Evolutionary conservation across 2,797 vertebrate species (phyloP).

Genomic region (Amblyraja radiata): DNA sequence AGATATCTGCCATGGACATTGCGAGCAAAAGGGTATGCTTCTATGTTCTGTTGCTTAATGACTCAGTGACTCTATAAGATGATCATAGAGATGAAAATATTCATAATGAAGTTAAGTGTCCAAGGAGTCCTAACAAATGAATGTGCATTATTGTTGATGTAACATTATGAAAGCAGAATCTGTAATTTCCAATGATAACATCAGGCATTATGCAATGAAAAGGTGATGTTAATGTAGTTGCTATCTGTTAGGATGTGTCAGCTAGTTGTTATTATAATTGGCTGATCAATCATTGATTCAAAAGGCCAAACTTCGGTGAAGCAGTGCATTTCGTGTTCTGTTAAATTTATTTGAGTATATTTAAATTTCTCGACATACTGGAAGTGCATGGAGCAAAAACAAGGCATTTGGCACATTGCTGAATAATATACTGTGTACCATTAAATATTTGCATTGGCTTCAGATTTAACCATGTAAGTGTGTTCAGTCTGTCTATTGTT

Average conservation of each 20-base stretch:
- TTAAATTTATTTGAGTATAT: not conserved
- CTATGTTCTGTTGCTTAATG: too few relatives aligned
- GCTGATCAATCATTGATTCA: not conserved
- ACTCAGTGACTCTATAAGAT: too few relatives aligned
- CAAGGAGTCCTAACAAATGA: not conserved
- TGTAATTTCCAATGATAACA: not conserved
- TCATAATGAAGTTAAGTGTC: not conserved
- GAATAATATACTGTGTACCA: too few relatives aligned
- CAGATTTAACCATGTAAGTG: too few relatives aligned
- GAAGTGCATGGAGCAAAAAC: too few relatives aligned
- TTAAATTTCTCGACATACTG: too few relatives aligned
- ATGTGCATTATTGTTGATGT: not conserved
- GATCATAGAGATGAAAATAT: not conserved
- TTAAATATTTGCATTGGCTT: too few relatives aligned
- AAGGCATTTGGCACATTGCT: too few relatives aligned
- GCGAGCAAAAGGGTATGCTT: too few relatives aligned
- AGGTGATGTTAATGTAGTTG: not conserved
- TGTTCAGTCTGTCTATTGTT: not conserved
- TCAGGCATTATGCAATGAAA: not conserved
- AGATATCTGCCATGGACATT: too few relatives aligned
- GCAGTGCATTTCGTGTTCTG: not conserved
- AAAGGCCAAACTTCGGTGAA: not conserved
- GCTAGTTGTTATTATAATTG: not conserved
- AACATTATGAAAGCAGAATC: not conserved
- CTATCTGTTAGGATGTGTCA: not conserved